These are phyloP conservation scores for Tilapia sparmanii DNA, from an alignment of 2,113 vertebrate species.

Conservation along the genomic window DNA sequence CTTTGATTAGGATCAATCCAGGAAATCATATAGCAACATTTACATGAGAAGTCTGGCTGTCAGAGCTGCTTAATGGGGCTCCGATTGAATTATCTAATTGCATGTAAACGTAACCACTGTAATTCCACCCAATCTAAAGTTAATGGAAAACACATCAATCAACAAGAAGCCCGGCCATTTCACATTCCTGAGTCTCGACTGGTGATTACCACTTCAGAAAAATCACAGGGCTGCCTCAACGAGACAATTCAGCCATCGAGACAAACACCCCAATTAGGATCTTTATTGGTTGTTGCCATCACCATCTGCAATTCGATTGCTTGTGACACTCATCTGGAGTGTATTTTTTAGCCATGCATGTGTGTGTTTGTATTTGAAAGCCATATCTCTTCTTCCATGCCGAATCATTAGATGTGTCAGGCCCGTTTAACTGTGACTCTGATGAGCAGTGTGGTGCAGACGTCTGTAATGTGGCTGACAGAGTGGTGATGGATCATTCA, in stretches of 20 bases:
- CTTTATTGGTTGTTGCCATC: not conserved
- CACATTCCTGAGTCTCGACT: not conserved
- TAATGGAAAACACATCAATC: constrained; percentile 33
- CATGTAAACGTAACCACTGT: not conserved
- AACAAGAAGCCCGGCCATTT: not conserved
- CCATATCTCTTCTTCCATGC: not conserved
- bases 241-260: not conserved
- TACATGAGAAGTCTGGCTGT: not conserved
- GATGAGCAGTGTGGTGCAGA: constrained; percentile 7
- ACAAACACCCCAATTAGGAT: constrained; percentile 24
- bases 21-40: not conserved
- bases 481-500: constrained; percentile 36
- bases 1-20: not conserved
- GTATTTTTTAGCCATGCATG: not conserved
- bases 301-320: not conserved
- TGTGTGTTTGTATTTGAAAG: not conserved
- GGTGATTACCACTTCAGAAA: constrained; percentile 29
- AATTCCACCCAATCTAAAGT: constrained; percentile 1
- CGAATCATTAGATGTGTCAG: constrained; percentile 45
- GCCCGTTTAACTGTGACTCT: constrained; percentile 19
- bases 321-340: constrained; percentile 33
- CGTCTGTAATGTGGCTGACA: constrained; percentile 11
- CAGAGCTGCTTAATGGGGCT: not conserved
- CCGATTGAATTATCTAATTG: constrained; percentile 1
- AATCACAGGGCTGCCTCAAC: not conserved